Percentiles rank a stretch among this genome's conserved stretches.
These are phyloP conservation scores for Spodoptera littoralis DNA, from an alignment of 2,888 invertebrate species.

Conservation along the genomic window DNA sequence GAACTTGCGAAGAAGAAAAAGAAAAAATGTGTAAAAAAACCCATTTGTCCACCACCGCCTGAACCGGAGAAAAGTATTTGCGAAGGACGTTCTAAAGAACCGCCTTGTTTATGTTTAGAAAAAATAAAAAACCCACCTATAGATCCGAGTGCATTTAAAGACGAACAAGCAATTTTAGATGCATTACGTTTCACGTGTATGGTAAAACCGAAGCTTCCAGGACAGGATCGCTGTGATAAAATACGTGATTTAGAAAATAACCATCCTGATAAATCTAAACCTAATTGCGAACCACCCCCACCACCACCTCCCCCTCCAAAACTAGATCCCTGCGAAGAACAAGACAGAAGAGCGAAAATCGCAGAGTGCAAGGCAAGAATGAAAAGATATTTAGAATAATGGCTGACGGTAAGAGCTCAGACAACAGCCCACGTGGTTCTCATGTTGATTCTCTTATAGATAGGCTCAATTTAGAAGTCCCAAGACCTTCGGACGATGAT, in stretches of 20 bases:
- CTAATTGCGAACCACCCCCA: conserved; percentile 64
- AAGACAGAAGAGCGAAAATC: conserved; percentile 54
- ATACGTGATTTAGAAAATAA: conserved; percentile 44
- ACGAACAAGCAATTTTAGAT: background rate
- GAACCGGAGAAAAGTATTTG: background rate
- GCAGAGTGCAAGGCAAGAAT: conserved; percentile 68
- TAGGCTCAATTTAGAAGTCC: conserved; percentile 55
- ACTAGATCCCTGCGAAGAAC: conserved; percentile 69
- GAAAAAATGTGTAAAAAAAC: conserved; percentile 10
- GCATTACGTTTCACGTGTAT: conserved; percentile 6
- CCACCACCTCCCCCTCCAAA: conserved; percentile 65
- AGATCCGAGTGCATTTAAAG: no score
- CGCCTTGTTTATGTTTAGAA: conserved; percentile 32
- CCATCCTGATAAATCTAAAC: conserved; percentile 60
- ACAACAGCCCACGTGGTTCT: conserved; percentile 34
- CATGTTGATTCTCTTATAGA: conserved; percentile 58
- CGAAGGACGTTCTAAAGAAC: background rate
- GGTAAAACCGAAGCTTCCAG: conserved; percentile 26
- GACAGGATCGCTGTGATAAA: conserved; percentile 61
- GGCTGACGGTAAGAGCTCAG: conserved; percentile 51
- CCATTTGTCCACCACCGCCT: background rate
- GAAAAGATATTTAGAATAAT: conserved; percentile 71
- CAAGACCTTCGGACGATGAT: conserved; percentile 52
- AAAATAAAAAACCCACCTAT: conserved; percentile 33
- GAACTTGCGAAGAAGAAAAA: background rate